Percentiles rank a stretch among this genome's conserved stretches.
These are phyloP conservation scores for Macaca nemestrina DNA, from an alignment of 2,113 vertebrate species.

Conservation along the genomic window DNA sequence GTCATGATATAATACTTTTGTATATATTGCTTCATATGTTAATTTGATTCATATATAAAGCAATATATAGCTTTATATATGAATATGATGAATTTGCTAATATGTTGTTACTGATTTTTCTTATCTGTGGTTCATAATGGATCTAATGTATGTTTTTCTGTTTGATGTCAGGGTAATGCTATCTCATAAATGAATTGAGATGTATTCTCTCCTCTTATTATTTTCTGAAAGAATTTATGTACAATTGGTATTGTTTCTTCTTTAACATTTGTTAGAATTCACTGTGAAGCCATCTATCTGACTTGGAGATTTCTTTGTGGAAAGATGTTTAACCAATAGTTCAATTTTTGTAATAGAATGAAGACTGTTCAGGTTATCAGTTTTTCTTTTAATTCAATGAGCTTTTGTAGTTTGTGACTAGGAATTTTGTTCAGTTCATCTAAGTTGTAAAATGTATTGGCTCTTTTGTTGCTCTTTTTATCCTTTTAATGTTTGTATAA, in stretches of 20 bases:
- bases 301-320: background rate
- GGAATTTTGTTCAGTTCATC: conserved; percentile 9
- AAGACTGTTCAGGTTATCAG: background rate
- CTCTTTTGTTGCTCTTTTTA: background rate
- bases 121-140: background rate
- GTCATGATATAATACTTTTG: background rate
- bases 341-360: background rate
- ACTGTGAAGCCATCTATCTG: background rate
- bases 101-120: background rate
- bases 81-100: background rate
- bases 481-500: background rate
- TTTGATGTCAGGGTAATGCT: background rate
- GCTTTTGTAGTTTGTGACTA: background rate
- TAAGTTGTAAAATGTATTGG: background rate
- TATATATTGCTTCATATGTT: background rate
- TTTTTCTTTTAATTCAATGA: background rate
- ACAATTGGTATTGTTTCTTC: background rate
- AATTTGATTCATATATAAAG: no score
- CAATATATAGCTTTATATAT: background rate
- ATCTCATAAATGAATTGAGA: background rate
- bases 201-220: background rate
- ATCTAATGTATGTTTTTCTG: background rate
- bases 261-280: background rate
- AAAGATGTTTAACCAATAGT: background rate
- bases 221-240: background rate